Evolutionary conservation across 2,797 vertebrate species (phyloP), one percentile per base, ranked within the genome.

Genomic region (Pagetopsis macropterus): DNA sequence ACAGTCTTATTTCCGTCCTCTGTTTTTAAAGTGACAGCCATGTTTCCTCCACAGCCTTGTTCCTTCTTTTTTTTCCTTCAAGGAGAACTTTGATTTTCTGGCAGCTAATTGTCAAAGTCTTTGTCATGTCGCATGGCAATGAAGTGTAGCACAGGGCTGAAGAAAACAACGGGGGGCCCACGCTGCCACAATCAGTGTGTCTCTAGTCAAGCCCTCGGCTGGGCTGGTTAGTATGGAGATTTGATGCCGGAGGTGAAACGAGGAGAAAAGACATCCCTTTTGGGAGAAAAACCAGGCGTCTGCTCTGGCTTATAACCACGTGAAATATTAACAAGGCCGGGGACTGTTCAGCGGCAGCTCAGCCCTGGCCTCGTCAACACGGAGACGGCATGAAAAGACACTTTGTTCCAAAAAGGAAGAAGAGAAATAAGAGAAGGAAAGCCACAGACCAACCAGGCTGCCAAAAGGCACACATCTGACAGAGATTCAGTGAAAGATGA

Each of bases 291-390:
- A 70, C 40, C 55, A 62, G 75, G 60, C 75, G 62, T 81, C 82
- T 84, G 82, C 81, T 83, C 75, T 71, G 84, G 76, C 74, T 87
- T 74, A 81, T 64, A 65, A 87, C 82, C 74, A 71, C 67, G 84
- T 92, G 82, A 91, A 91, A 93, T 92, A 93, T 92, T 91, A 90
- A 93, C 83, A 87, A 90, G 82, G 67, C 79, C 13, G 9, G 85
- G 83, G 87, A 87, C 79, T 52, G 68, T 63, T 62, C 21, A 45
- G 71, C 9, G 31, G 74, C 81, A 65, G 75, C 78, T 79, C 58
- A 63, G 72, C 70, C 50, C 51, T 60, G 81, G 81, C 72, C 79
- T 75, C 21, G 56, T 62, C 37, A 40, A 78, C 70, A 71, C 52
- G 79, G 58, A 70, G 64, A 65, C 1, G 11, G 62, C 71, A 75